A percentile compares a stretch with the other conserved stretches of the same genome.
phyloP scores from a whole-genome alignment of 1,140 invertebrate species.

The Hydropsyche tenuis region DNA sequence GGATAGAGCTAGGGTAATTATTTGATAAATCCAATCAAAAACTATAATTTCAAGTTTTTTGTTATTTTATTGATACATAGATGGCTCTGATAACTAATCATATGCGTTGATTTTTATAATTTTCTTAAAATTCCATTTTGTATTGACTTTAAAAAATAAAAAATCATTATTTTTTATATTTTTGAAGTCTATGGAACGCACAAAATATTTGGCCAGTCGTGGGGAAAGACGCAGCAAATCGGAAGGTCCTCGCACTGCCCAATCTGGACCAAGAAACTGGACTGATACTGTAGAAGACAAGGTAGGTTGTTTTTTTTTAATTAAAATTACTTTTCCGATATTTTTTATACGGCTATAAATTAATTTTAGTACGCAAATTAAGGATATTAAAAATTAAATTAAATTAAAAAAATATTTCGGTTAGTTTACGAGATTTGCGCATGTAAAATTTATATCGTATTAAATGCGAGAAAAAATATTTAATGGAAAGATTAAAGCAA shows the following conservation, averaged over 20 bases:
- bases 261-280: constrained; percentile 53
- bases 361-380: too few species aligned
- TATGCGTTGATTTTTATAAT: neutral
- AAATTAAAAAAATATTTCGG: too few species aligned
- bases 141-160: neutral
- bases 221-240: constrained; percentile 72
- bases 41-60: too few species aligned
- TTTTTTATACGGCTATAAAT: too few species aligned
- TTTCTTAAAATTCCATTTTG: neutral
- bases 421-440: too few species aligned
- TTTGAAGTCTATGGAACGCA: constrained; percentile 49
- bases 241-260: constrained; percentile 66
- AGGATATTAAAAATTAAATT: too few species aligned
- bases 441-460: too few species aligned
- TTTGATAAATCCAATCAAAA: neutral
- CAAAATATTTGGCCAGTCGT: constrained; percentile 52
- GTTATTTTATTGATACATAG: neutral
- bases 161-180: constrained; percentile 13
- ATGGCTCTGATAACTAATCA: neutral
- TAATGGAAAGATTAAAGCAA: too few species aligned
- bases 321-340: too few species aligned
- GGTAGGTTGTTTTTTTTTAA: constrained; percentile 49
- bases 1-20: constrained; percentile 65
- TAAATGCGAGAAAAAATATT: too few species aligned
- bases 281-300: constrained; percentile 64